Conservation (phyloP, 1,140 invertebrate genomes). For the Bicyclus anynana region DNA sequence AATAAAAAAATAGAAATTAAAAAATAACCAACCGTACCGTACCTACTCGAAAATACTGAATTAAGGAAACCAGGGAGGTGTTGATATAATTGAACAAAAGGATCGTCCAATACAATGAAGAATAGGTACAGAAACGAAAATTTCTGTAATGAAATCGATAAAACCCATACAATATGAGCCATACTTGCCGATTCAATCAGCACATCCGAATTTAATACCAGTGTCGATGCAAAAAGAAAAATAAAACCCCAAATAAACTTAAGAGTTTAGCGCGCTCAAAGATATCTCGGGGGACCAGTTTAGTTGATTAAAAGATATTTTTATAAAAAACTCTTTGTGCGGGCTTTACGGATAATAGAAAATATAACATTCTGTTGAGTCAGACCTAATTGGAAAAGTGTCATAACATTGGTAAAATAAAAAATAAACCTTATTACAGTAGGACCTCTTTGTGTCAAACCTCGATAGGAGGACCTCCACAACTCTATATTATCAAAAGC, state of each 20-base stretch:
- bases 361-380: neutral
- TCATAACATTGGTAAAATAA: no score
- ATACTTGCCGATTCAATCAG: neutral
- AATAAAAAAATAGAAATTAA: no score
- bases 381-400: no score
- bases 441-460: no score
- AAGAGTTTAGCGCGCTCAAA: neutral
- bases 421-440: no score
- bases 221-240: neutral
- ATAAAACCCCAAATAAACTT: neutral
- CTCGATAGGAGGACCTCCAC: no score
- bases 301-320: neutral
- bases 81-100: neutral
- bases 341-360: neutral
- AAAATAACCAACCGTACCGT: no score
- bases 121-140: neutral
- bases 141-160: neutral
- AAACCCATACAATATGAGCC: neutral
- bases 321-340: neutral
- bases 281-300: neutral
- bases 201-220: neutral
- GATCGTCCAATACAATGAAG: neutral
- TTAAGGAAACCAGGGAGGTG: neutral
- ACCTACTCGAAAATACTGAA: neutral
- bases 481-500: no score